These are phyloP conservation scores for Scomberomorus guttatus DNA, from an alignment of 2,797 vertebrate genomes.

Conservation along the genomic window DNA sequence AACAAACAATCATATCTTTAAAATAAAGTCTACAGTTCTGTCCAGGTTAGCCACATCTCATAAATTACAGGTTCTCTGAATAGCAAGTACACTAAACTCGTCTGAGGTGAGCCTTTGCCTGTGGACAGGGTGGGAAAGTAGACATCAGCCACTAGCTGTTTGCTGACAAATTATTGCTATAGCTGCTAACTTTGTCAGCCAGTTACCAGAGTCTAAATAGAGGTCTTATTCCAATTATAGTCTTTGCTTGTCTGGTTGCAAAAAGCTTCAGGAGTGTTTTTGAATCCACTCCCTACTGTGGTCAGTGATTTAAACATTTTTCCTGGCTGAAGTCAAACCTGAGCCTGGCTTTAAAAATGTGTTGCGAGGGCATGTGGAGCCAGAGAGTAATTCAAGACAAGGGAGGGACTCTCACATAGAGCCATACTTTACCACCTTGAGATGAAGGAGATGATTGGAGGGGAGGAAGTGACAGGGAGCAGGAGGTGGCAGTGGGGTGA, in stretches of 20 bases:
- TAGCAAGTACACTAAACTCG: neutral
- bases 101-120: neutral
- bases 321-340: constrained; percentile 12
- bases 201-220: constrained; percentile 28
- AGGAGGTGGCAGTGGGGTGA: constrained; percentile 22
- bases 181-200: constrained; percentile 26
- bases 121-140: constrained; percentile 1
- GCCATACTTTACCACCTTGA: neutral
- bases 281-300: constrained; percentile 1
- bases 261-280: neutral
- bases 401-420: constrained; percentile 22
- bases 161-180: constrained; percentile 11
- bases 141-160: neutral
- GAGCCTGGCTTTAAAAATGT: constrained; percentile 12
- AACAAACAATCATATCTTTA: neutral
- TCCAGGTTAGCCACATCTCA: neutral
- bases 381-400: constrained; percentile 15
- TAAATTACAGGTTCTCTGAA: neutral
- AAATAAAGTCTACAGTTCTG: neutral
- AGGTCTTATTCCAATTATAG: neutral
- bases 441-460: constrained; percentile 13
- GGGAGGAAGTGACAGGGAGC: neutral
- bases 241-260: neutral
- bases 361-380: constrained; percentile 8
- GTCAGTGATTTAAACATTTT: constrained; percentile 8